Base-by-base conservation (phyloP, 2,888 invertebrate genomes). In the Mimas tiliae region DNA sequence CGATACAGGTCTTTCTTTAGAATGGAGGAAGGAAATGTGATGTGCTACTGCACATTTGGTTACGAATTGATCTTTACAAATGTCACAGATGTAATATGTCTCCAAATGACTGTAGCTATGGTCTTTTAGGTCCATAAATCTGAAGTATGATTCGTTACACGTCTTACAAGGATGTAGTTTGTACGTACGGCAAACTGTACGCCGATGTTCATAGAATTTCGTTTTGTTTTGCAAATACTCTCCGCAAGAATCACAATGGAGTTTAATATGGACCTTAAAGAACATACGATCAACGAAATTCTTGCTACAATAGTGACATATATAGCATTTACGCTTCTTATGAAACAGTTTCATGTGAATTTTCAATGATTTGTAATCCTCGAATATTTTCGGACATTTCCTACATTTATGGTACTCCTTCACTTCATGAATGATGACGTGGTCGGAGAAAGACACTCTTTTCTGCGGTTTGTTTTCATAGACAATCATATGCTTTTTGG, bases 241-340 rank as follows among this genome's bases (percentile, higher is more conserved):
- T 0, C 84, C 81, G 19, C 93, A 93, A 0, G 83, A 67, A 53
- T 90, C 87, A 52, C 92, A 93, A 50, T 93, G 93, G n/a, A 91
- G 65, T 66, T 85, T 88, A 0, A 93, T 86, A 64, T 93, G 93
- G 0, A 90, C 83, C 80, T 93, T 93, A 47, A 93, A 93, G 47
- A 91, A 85, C 74, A 83, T 87, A 50, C 91, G 80, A 67, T 92
- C 90, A 1, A 82, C 81, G 69, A 92, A 93, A 8, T 83, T 86
- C 68, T 86, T 91, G 9, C 78, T 74, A 67, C 93, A 93, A 65
- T 91, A 93, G 68, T 90, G 74, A 68, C 93, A 93, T n/a, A 90
- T 87, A 65, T 92, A 93, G 63, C 88, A 88, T 74, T 89, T 92
- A 8, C 90, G 85, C 71, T 91, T 93, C 69, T 85, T 90, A 65